A percentile compares a stretch with the other conserved stretches of the same genome.
Conservation (phyloP, 2,113 vertebrate species). For the Sorex araneus region DNA sequence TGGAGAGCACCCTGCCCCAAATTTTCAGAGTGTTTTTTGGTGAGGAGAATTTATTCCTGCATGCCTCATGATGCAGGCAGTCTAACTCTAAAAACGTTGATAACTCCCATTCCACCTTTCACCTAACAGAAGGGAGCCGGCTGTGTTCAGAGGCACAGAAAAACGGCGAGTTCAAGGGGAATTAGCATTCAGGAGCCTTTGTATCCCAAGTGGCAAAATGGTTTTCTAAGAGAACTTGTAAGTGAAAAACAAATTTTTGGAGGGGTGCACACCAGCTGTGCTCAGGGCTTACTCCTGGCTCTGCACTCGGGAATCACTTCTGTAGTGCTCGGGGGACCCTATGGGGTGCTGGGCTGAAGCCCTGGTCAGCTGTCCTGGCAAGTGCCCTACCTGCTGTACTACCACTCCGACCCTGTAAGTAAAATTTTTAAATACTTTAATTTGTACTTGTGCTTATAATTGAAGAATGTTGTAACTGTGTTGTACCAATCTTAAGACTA, state of each 20-base stretch:
- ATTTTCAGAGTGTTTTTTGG: too few relatives aligned
- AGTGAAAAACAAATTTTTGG: too few relatives aligned
- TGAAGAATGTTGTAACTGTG: background rate
- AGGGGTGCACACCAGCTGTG: too few relatives aligned
- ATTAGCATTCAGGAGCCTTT: background rate
- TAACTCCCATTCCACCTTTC: background rate
- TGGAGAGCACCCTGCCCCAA: too few relatives aligned
- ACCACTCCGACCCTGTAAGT: background rate
- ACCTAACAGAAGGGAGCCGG: accelerated
- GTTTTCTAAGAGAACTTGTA: too few relatives aligned
- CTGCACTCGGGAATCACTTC: too few relatives aligned
- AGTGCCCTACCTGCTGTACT: background rate
- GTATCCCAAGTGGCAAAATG: background rate
- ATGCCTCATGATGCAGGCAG: background rate
- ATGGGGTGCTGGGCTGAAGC: background rate
- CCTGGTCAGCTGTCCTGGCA: background rate
- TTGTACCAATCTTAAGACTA: background rate
- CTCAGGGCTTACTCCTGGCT: too few relatives aligned
- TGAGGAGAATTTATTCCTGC: background rate
- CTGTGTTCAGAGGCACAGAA: background rate
- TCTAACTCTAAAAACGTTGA: background rate
- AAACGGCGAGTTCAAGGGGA: background rate
- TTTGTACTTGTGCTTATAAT: background rate
- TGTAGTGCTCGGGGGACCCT: too few relatives aligned
- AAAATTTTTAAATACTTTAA: background rate